Percentiles rank a stretch among this genome's conserved stretches.
phyloP scores from a whole-genome alignment of 2,797 vertebrate genomes.

The Synanceia verrucosa region DNA sequence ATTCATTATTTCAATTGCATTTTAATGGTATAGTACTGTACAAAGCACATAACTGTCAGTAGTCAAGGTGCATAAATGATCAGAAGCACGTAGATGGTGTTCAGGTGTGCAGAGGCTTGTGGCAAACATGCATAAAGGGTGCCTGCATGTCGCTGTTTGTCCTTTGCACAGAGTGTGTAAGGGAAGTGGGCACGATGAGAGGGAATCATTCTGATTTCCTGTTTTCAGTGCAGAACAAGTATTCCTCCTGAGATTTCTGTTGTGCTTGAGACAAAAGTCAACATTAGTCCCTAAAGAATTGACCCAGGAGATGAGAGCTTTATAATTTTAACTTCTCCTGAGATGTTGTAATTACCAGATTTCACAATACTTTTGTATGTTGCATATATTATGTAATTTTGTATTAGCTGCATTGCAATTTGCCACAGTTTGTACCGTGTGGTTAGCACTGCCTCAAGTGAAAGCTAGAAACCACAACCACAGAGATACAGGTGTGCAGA shows the following conservation, averaged over 20 bases:
- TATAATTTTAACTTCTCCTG: fast-evolving
- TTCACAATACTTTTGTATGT: not conserved
- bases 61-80: not conserved
- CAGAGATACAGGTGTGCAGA: conserved; percentile 70
- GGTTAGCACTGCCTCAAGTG: conserved; percentile 54
- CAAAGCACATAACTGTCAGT: not conserved
- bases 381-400: no score
- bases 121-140: not conserved
- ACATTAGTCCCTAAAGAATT: not conserved
- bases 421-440: not conserved
- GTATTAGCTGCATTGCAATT: not conserved
- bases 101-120: not conserved
- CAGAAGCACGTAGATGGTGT: not conserved
- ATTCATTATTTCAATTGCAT: not conserved
- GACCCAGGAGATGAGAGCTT: not conserved
- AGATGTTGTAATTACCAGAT: not conserved
- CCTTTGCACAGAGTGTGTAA: conserved; percentile 59
- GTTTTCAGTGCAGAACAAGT: conserved; percentile 50
- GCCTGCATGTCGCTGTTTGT: conserved; percentile 1
- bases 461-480: conserved; percentile 66
- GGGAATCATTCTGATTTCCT: conserved; percentile 67
- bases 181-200: conserved; percentile 69
- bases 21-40: not conserved
- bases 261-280: not conserved
- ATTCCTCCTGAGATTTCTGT: not conserved